A percentile compares a stretch with the other conserved stretches of the same genome.
phyloP scores from a whole-genome alignment of 2,797 vertebrate species.

The Xenopus petersii region DNA sequence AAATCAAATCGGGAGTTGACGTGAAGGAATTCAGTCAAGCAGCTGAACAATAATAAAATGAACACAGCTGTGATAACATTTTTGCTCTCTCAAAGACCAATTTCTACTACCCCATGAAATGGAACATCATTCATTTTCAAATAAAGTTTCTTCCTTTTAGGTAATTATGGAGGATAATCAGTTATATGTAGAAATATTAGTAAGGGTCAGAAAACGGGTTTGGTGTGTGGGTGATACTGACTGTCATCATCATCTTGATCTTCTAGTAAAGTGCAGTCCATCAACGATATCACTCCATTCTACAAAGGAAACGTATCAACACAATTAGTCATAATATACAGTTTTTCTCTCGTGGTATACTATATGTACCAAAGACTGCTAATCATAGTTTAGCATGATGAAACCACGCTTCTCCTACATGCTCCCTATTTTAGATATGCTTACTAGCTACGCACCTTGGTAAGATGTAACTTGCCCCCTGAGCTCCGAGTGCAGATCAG shows the following conservation, averaged over 20 bases:
- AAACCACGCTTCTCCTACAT: background rate
- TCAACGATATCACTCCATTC: constrained; percentile 94
- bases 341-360: background rate
- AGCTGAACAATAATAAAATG: too few relatives aligned
- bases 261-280: constrained; percentile 94
- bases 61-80: too few relatives aligned
- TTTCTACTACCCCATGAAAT: too few relatives aligned
- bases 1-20: too few relatives aligned
- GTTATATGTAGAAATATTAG: too few relatives aligned
- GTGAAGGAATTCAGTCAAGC: too few relatives aligned
- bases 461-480: constrained; percentile 91
- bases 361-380: background rate
- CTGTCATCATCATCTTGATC: constrained; percentile 93
- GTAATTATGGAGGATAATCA: too few relatives aligned
- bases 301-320: constrained; percentile 54
- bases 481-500: constrained; percentile 95
- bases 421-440: background rate
- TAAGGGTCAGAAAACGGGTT: too few relatives aligned
- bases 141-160: too few relatives aligned
- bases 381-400: background rate
- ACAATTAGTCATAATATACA: background rate
- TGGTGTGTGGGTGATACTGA: constrained; percentile 58
- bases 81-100: too few relatives aligned
- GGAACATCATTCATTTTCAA: too few relatives aligned
- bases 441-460: constrained; percentile 74